Evolutionary conservation across 2,113 vertebrate genomes (phyloP).

Genomic region (Tetraodon nigroviridis): DNA sequence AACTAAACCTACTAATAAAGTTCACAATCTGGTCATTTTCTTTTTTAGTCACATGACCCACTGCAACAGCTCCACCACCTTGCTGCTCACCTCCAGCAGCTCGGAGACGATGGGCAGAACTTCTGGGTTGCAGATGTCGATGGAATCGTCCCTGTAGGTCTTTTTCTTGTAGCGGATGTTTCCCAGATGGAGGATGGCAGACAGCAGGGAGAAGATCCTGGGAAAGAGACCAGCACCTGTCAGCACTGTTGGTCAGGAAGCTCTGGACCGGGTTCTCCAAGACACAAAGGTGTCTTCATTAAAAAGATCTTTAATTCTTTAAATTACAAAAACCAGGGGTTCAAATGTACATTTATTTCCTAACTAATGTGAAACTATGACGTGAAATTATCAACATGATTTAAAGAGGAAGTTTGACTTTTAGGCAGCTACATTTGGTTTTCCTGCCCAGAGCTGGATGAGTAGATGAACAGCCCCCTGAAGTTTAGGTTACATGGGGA

Average conservation of each 20-base stretch:
- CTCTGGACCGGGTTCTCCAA: too few relatives aligned
- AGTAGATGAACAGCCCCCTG: neutral
- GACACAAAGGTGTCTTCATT: too few relatives aligned
- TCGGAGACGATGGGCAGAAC: conserved; percentile 87
- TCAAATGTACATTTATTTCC: neutral
- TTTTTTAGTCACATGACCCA: neutral
- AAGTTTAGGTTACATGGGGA: neutral
- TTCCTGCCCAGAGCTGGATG: neutral
- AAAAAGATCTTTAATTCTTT: too few relatives aligned
- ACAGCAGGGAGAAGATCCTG: conserved; percentile 93
- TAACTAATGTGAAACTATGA: neutral
- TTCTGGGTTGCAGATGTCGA: conserved; percentile 94
- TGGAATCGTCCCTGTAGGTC: conserved; percentile 93
- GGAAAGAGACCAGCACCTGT: neutral
- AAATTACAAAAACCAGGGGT: neutral
- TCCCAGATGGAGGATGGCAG: conserved; percentile 93
- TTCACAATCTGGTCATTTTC: neutral
- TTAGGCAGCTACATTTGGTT: neutral
- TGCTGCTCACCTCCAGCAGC: conserved; percentile 85
- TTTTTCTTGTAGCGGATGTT: conserved; percentile 98
- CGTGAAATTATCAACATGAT: neutral
- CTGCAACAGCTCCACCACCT: neutral
- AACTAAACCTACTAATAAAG: neutral
- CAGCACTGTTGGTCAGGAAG: neutral
- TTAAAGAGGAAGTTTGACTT: neutral